Percentiles rank a stretch among this genome's conserved stretches.
Conservation (phyloP, 2,888 invertebrate species). For the Scaeva pyrastri region DNA sequence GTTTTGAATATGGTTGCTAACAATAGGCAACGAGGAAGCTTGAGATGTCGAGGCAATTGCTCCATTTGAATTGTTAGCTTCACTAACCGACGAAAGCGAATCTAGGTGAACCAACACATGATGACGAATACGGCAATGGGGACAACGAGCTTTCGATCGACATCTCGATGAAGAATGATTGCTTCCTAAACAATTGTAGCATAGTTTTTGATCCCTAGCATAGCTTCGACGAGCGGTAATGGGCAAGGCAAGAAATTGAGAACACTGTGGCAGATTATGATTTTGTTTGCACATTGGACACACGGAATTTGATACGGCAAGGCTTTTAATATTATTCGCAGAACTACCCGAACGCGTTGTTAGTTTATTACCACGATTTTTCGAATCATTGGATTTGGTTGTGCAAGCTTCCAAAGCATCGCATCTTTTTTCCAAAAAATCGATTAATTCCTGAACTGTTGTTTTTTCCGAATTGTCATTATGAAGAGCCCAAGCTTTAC, state of each 20-base stretch:
- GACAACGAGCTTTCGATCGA: no score
- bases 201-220: constrained; percentile 25
- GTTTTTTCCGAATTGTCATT: neutral
- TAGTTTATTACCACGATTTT: neutral
- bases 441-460: neutral
- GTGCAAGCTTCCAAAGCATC: no score
- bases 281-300: neutral
- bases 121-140: no score
- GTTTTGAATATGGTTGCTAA: no score
- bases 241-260: no score
- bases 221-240: constrained; percentile 13
- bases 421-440: constrained; percentile 18
- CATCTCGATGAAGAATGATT: constrained; percentile 13
- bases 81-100: no score
- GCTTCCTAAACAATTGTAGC: constrained; percentile 26
- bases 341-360: neutral
- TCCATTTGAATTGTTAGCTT: no score
- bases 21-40: no score
- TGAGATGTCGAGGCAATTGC: no score
- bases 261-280: neutral
- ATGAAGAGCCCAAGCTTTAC: no score
- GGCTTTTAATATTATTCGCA: constrained; percentile 1
- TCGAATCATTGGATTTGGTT: no score
- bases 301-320: neutral
- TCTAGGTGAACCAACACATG: no score